Base-by-base conservation (phyloP, 2,797 vertebrate species). In the Cryptoblepharus egeriae region DNA sequence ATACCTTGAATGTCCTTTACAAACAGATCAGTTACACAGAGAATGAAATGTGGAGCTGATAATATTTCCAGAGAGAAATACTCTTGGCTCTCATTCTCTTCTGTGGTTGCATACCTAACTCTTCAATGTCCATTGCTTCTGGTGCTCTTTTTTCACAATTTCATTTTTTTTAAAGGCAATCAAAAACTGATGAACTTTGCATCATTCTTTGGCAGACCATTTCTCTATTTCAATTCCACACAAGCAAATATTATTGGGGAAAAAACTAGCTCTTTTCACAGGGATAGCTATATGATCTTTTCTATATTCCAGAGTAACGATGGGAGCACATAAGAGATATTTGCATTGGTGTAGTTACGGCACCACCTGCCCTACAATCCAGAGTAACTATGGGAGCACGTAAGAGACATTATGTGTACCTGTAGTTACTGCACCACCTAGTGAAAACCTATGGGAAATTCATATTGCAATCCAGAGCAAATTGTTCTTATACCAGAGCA, bases 151-250 rank as follows among this genome's bases (percentile, higher is more conserved):
- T 63, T n/a, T 16, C 26, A 10, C 24, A 74, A 5, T 57, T 30
- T 13, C 28, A 37, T 18, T 11, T 64, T 60, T 79, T 30, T 35
- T 22, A 70, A 80, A 72, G 22, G 49, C 49, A 52, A 52, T 10
- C 42, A 35, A 80, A 81, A 57, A 39, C n/a, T 11, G 28, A 78
- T 92, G 30, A 78, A 45, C 85, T 84, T 83, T 61, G 87, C 42
- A 49, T 10, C 80, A 9, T 61, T 87, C 61, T 64, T 39, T 32
- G 11, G 32, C 9, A 74, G 60, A 13, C 16, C 6, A 2, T 28
- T 65, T 87, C 67, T 37, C 67, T 1, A 15, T 35, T 57, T 60
- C 77, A 7, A n/a, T 63, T 88, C 80, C 60, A 67, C 1, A 0
- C 18, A 7, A 45, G 4, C 20, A 42, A 63, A 39, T 57, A 28